phyloP scores from a whole-genome alignment of 2,888 invertebrate genomes.

The Agonopterix alstromeriana region DNA sequence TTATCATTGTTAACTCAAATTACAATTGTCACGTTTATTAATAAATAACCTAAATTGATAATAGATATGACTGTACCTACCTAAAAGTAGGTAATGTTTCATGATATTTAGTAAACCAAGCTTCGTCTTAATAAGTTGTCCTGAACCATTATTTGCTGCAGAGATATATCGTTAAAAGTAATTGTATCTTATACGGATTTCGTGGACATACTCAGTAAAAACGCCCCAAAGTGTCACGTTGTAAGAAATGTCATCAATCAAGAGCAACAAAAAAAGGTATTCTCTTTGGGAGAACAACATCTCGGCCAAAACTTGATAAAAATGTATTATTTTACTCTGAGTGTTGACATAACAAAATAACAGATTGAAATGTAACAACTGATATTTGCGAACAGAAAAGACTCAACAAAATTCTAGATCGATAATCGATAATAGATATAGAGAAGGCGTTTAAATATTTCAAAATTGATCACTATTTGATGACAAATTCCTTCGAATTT shows the following conservation, averaged over 20 bases:
- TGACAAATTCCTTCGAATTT: no score
- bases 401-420: no score
- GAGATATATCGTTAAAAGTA: slow-evolving; percentile 20
- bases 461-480: no score
- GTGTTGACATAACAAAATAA: slow-evolving; percentile 37
- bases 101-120: no score
- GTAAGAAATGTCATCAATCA: slow-evolving; percentile 65
- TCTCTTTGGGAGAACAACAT: slow-evolving; percentile 42
- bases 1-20: no score
- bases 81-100: no score
- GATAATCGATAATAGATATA: no score
- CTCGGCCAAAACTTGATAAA: slow-evolving; percentile 40
- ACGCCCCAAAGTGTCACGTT: slow-evolving; percentile 45
- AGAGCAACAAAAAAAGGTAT: slow-evolving; percentile 47
- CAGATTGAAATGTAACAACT: slow-evolving; percentile 38
- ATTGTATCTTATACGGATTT: slow-evolving; percentile 39
- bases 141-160: not conserved
- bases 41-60: no score
- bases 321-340: slow-evolving; percentile 30
- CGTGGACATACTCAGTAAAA: slow-evolving; percentile 32
- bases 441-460: not conserved
- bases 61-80: no score
- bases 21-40: no score
- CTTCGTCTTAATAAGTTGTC: no score
- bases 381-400: slow-evolving; percentile 4